These are phyloP conservation scores for Cercopithecus mona DNA, from an alignment of 2,113 vertebrate genomes.

Conservation along the genomic window DNA sequence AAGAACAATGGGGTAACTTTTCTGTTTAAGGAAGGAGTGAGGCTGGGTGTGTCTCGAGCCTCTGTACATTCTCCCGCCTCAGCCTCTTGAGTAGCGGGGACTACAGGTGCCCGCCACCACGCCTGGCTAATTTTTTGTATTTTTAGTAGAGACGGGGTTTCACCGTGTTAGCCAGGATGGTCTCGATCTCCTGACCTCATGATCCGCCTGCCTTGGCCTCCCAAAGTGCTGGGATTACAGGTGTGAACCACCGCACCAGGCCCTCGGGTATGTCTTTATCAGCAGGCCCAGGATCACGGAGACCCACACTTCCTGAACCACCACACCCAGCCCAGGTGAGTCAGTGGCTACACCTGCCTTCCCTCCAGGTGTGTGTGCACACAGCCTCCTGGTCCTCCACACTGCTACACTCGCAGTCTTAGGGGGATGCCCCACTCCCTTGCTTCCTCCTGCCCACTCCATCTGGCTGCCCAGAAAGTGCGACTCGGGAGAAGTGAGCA, in stretches of 20 bases:
- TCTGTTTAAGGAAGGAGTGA: not conserved
- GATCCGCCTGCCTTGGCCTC: too few species aligned
- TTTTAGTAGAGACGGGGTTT: too few species aligned
- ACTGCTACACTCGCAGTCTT: not conserved
- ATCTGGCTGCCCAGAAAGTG: not conserved
- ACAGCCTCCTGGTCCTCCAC: not conserved
- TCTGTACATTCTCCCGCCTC: accelerated
- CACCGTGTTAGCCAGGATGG: too few species aligned
- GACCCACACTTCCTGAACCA: accelerated
- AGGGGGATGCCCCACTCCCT: not conserved
- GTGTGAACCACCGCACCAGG: too few species aligned
- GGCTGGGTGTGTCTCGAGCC: not conserved
- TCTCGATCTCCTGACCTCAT: too few species aligned
- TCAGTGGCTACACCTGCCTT: not conserved
- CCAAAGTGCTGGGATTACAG: too few species aligned
- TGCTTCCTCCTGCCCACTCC: not conserved
- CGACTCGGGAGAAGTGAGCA: not conserved
- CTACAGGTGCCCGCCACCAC: too few species aligned
- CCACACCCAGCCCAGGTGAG: accelerated
- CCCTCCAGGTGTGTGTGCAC: not conserved
- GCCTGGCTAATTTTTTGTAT: too few species aligned
- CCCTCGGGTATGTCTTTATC: too few species aligned
- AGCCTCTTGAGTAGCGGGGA: too few species aligned
- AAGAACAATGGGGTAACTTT: accelerated
- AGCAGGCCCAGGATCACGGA: accelerated